phyloP scores from a whole-genome alignment of 2,113 vertebrate genomes.

The Lampris incognitus region DNA sequence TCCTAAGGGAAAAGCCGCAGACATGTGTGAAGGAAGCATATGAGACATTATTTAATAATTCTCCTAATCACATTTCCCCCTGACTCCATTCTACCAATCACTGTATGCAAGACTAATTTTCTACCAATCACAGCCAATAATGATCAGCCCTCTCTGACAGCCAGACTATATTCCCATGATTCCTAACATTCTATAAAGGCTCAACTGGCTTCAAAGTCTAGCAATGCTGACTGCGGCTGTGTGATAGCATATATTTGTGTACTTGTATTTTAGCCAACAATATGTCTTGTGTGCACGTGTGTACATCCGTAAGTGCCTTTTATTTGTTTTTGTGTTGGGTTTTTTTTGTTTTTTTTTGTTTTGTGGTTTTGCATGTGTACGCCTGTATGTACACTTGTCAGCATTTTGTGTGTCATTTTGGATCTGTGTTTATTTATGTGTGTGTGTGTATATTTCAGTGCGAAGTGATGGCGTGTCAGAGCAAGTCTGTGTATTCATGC shows the following conservation, averaged over 20 bases:
- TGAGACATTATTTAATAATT: slow-evolving; percentile 45
- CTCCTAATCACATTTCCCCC: slow-evolving; percentile 35
- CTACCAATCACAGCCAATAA: slow-evolving; percentile 11
- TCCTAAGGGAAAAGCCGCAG: slow-evolving; percentile 31
- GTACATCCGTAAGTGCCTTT: no score
- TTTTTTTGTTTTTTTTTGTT: no score
- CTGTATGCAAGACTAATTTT: slow-evolving; percentile 23
- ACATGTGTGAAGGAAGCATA: slow-evolving; percentile 10
- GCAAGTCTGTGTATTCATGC: not conserved
- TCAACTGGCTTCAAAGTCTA: slow-evolving; percentile 34
- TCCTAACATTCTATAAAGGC: slow-evolving; percentile 26
- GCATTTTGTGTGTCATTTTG: no score
- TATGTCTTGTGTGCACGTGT: no score
- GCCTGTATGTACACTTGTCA: no score
- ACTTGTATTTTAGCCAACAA: no score
- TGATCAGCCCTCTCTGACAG: slow-evolving; percentile 2
- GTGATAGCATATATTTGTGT: not conserved
- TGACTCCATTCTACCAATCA: slow-evolving; percentile 23
- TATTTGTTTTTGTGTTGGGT: no score
- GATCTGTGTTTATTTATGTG: not conserved
- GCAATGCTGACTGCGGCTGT: slow-evolving; percentile 45
- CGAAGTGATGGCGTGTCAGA: not conserved
- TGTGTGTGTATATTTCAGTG: slow-evolving; percentile 1
- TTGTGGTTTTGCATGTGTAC: no score
- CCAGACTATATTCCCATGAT: slow-evolving; percentile 10